phyloP scores from a whole-genome alignment of 2,888 invertebrate species.

The Rotaria macrura region DNA sequence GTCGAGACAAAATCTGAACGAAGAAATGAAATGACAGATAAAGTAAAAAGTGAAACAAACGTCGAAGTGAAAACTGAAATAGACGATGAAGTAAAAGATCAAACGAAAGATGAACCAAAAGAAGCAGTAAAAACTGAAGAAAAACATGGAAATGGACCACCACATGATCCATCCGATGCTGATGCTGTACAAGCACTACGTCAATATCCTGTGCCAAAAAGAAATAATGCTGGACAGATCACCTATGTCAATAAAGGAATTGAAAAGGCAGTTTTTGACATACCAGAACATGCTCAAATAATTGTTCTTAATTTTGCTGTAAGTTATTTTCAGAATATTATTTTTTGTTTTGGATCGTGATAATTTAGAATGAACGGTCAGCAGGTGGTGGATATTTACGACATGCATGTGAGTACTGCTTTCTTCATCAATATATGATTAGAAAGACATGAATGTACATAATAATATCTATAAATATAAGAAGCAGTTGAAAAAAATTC shows the following conservation, averaged over 20 bases:
- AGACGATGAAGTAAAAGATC: no score
- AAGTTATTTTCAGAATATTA: neutral
- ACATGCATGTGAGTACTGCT: neutral
- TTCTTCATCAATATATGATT: neutral
- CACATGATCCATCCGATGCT: neutral
- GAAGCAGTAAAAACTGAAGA: no score
- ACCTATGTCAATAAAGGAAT: neutral
- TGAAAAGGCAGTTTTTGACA: conserved; percentile 12
- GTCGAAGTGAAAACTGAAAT: no score
- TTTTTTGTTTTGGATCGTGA: neutral
- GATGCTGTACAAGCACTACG: neutral
- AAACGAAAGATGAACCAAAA: no score
- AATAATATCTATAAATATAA: no score
- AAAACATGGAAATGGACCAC: neutral
- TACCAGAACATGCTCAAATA: neutral
- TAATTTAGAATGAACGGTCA: conserved; percentile 10
- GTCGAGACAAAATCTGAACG: no score
- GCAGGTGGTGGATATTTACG: neutral
- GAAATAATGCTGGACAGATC: neutral
- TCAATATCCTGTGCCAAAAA: neutral
- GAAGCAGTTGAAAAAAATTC: no score
- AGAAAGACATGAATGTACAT: neutral
- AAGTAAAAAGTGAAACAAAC: no score
- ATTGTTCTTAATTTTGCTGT: conserved; percentile 7
- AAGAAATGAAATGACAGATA: no score